These are phyloP conservation scores for Centropus unirufus DNA, from an alignment of 2,113 vertebrate genomes.

Conservation along the genomic window DNA sequence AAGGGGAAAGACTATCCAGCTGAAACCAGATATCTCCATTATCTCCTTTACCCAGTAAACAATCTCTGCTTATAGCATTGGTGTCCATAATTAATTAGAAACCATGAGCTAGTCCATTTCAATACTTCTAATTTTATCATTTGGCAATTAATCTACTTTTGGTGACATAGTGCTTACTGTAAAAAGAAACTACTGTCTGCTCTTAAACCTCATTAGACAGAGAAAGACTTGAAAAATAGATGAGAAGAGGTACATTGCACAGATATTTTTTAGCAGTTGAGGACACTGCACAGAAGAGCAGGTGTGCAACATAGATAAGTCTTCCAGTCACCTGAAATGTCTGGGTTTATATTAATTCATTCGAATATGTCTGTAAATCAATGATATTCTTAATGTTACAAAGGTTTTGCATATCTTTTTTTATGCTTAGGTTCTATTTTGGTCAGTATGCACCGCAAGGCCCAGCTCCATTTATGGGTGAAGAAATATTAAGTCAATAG, in stretches of 20 bases:
- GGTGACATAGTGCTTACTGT: not conserved
- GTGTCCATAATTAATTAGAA: conserved; percentile 60
- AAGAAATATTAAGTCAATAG: not conserved
- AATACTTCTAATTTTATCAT: conserved; percentile 59
- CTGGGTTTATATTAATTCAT: not conserved
- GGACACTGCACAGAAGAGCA: not conserved
- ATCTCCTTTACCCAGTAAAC: not conserved
- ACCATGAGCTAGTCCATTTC: not conserved
- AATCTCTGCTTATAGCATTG: not conserved
- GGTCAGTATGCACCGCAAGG: not conserved
- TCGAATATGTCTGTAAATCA: not conserved
- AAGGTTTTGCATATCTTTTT: not conserved
- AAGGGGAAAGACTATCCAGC: not conserved
- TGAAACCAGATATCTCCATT: conserved; percentile 30
- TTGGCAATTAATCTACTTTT: conserved; percentile 47
- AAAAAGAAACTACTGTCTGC: conserved; percentile 23
- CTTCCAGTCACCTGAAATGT: not conserved
- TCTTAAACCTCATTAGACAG: conserved; percentile 3
- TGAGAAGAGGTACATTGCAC: not conserved
- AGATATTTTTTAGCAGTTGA: not conserved
- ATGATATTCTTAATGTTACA: not conserved
- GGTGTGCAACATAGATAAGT: not conserved
- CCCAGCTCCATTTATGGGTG: not conserved
- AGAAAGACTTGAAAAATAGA: not conserved
- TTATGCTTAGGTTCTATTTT: not conserved